Conservation (phyloP, 2,113 vertebrate species). For the Sus scrofa region T2T-Sscrofa CM000812.6:199358501-199359000, state of each 20-base stretch:
- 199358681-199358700: background rate
- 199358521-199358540: background rate
- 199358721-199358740: constrained; percentile 1
- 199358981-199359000: constrained; percentile 1
- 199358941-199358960: background rate
- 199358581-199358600: background rate
- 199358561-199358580: background rate
- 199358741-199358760: background rate
- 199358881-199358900: background rate
- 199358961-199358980: constrained; percentile 9
- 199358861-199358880: constrained; percentile 10
- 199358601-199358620: background rate
- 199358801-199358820: background rate
- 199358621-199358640: background rate
- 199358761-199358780: background rate
- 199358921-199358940: background rate
- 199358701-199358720: constrained; percentile 25
- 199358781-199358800: background rate
- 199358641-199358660: background rate
- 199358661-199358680: background rate
- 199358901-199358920: background rate
- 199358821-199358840: background rate
- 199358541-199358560: background rate
- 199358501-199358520: background rate
- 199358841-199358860: background rate